Conservation (phyloP, 2,797 vertebrate species). For the Vireo griseus region DNA sequence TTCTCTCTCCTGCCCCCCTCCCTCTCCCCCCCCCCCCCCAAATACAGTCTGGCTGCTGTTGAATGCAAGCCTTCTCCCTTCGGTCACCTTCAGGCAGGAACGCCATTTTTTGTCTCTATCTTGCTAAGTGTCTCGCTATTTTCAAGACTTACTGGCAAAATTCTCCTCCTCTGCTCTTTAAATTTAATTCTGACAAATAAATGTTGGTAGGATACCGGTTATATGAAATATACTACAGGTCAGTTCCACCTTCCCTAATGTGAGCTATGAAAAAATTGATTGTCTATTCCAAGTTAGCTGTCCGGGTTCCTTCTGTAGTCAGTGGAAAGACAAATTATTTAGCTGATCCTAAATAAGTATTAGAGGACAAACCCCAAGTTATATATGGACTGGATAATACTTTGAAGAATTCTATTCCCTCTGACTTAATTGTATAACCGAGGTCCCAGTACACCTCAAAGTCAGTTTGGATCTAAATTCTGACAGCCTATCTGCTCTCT, state of each 20-base stretch:
- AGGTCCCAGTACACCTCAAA: neutral
- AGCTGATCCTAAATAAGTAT: neutral
- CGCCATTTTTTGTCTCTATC: neutral
- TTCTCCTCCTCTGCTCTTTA: neutral
- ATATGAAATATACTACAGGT: neutral
- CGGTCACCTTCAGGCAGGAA: neutral
- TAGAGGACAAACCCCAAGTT: neutral
- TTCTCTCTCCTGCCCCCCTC: neutral
- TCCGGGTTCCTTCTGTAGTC: neutral
- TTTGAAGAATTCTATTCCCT: neutral
- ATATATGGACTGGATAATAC: neutral
- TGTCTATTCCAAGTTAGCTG: neutral
- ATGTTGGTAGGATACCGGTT: neutral
- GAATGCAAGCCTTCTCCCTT: neutral
- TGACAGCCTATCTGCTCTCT: neutral
- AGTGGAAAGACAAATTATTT: neutral
- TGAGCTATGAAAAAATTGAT: neutral
- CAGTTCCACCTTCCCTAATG: neutral
- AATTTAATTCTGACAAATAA: neutral
- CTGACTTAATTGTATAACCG: neutral
- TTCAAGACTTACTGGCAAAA: neutral
- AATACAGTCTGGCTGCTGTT: neutral
- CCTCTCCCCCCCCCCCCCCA: accelerated
- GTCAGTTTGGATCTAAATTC: neutral
- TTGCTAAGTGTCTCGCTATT: neutral